Percentiles rank a stretch among this genome's conserved stretches.
phyloP scores from a whole-genome alignment of 2,888 invertebrate species.

The Sinopyrophorus schimmeli region DNA sequence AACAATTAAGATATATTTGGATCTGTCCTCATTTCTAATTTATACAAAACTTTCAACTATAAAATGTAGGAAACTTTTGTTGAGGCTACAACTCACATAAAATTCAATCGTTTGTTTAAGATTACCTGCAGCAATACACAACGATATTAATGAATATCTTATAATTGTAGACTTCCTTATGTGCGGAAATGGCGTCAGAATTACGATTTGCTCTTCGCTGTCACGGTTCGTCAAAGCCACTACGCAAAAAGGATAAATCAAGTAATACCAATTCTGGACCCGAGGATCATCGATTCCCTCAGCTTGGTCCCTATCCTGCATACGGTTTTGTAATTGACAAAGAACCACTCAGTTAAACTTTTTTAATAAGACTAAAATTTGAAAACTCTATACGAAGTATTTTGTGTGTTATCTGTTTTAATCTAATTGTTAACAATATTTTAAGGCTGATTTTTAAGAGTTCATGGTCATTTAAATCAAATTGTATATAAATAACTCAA shows the following conservation, averaged over 20 bases:
- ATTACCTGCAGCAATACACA: no score
- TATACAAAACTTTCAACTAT: no score
- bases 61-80: no score
- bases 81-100: no score
- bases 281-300: constrained; percentile 52
- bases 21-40: no score
- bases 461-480: no score
- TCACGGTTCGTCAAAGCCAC: constrained; percentile 62
- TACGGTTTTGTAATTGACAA: constrained; percentile 63
- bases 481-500: constrained; percentile 19
- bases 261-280: constrained; percentile 40
- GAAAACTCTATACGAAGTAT: no score
- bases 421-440: constrained; percentile 8
- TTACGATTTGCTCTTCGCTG: constrained; percentile 71
- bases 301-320: constrained; percentile 62
- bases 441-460: constrained; percentile 13
- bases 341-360: constrained; percentile 50
- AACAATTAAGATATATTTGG: no score
- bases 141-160: no score
- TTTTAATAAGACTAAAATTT: no score
- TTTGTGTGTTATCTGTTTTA: constrained; percentile 7
- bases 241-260: constrained; percentile 47
- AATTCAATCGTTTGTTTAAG: no score
- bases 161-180: constrained; percentile 65
- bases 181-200: constrained; percentile 75